Percentiles rank a stretch among this genome's conserved stretches.
These are phyloP conservation scores for Abrostola triplasia DNA, from an alignment of 2,888 invertebrate species.

Conservation along the genomic window DNA sequence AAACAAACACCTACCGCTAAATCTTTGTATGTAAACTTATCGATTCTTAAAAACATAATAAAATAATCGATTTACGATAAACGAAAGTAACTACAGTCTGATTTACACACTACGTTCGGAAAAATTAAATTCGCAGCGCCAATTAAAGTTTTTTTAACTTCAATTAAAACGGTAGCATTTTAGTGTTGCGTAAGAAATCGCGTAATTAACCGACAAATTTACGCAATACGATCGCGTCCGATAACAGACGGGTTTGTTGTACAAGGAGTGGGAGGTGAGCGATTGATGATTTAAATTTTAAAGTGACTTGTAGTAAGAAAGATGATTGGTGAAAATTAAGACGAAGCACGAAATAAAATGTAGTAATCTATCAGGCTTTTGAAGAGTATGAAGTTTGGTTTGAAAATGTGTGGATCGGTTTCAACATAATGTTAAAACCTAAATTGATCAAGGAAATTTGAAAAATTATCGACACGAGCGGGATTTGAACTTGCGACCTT, in stretches of 20 bases:
- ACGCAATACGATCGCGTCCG: slow-evolving; percentile 77
- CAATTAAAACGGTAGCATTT: slow-evolving; percentile 80
- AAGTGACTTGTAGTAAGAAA: slow-evolving; percentile 11
- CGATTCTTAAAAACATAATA: slow-evolving; percentile 62
- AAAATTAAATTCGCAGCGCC: slow-evolving; percentile 59
- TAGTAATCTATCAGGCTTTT: too few species aligned
- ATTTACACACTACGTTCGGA: slow-evolving; percentile 65
- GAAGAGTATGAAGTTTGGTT: too few species aligned
- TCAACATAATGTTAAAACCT: too few species aligned
- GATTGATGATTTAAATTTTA: slow-evolving; percentile 2
- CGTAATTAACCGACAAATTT: slow-evolving; percentile 79
- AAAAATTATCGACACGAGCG: too few species aligned
- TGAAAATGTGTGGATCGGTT: too few species aligned
- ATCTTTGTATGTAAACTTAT: slow-evolving; percentile 40
- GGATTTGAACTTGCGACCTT: too few species aligned
- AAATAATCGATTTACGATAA: slow-evolving; percentile 71
- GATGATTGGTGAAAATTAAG: neutral
- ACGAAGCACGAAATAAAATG: too few species aligned
- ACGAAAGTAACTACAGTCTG: slow-evolving; percentile 66
- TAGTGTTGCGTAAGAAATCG: slow-evolving; percentile 70
- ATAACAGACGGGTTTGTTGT: slow-evolving; percentile 56
- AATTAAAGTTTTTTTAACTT: slow-evolving; percentile 72
- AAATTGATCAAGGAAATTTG: too few species aligned
- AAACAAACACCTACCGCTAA: slow-evolving; percentile 28
- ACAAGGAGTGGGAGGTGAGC: slow-evolving; percentile 1